Evolutionary conservation across 2,888 invertebrate species (phyloP).

Genomic region (Marasmarcha lunaedactyla): DNA sequence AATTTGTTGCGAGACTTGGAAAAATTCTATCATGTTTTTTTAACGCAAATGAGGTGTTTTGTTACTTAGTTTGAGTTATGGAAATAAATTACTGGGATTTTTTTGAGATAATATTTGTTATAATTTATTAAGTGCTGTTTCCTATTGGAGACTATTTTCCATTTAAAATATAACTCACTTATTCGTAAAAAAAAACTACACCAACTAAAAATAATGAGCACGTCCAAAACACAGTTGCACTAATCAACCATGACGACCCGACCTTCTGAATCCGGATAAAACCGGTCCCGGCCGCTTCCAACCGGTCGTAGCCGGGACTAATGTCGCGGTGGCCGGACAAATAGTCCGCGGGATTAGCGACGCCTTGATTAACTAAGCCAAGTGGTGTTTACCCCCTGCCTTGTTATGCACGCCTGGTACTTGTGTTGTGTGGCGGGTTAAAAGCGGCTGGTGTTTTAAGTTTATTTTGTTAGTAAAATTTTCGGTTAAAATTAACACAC

Average conservation of each 20-base stretch:
- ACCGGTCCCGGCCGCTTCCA: constrained; percentile 28
- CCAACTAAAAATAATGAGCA: constrained; percentile 5
- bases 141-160: too few species aligned
- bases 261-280: constrained; percentile 24
- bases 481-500: too few species aligned
- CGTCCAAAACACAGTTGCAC: constrained; percentile 12
- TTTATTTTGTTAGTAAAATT: too few species aligned
- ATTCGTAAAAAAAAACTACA: too few species aligned
- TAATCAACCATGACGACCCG: constrained; percentile 26
- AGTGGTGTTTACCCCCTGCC: constrained; percentile 34
- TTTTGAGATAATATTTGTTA: too few species aligned
- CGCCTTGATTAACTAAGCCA: constrained; percentile 36
- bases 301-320: constrained; percentile 45
- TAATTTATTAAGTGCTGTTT: too few species aligned
- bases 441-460: too few species aligned
- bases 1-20: background rate
- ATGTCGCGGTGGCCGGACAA: constrained; percentile 55
- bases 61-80: too few species aligned
- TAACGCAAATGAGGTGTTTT: too few species aligned
- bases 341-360: constrained; percentile 48
- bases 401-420: constrained; percentile 29
- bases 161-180: too few species aligned
- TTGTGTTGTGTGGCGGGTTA: constrained; percentile 6
- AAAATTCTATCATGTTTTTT: background rate
- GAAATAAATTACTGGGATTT: too few species aligned